Conservation (phyloP, 2,888 invertebrate genomes). For the Nomada fucata region DNA sequence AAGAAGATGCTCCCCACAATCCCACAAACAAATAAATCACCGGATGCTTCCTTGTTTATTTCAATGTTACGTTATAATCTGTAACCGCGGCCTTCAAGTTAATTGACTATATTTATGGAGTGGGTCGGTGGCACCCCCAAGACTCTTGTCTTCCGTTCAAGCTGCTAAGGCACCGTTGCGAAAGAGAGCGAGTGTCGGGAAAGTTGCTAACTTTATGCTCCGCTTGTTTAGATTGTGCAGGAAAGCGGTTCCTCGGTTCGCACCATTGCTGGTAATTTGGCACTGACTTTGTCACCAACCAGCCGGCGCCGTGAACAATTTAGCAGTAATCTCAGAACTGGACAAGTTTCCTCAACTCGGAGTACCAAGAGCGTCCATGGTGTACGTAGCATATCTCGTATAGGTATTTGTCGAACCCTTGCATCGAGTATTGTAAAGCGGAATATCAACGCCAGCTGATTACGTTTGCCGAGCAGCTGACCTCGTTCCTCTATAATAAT, state of each 20-base stretch:
- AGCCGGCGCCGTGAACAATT: constrained; percentile 69
- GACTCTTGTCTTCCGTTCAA: constrained; percentile 67
- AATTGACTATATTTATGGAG: constrained; percentile 24
- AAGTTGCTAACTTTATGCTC: constrained; percentile 80
- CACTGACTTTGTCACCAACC: constrained; percentile 67
- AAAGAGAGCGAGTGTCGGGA: constrained; percentile 75
- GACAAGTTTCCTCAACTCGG: constrained; percentile 62
- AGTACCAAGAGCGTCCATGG: constrained; percentile 59
- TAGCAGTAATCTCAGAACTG: constrained; percentile 66
- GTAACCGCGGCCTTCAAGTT: neutral
- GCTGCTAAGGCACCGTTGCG: constrained; percentile 67
- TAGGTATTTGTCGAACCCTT: constrained; percentile 49
- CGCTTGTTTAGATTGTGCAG: constrained; percentile 80
- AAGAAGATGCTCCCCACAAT: neutral
- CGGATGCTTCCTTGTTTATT: neutral
- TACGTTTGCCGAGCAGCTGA: constrained; percentile 53
- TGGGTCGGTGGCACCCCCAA: constrained; percentile 57
- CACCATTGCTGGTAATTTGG: constrained; percentile 80
- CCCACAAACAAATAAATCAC: neutral
- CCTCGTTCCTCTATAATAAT: constrained; percentile 34
- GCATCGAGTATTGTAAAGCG: constrained; percentile 35
- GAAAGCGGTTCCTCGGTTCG: constrained; percentile 73
- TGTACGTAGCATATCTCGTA: constrained; percentile 29
- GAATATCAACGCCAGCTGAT: constrained; percentile 58
- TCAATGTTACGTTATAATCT: neutral